These are phyloP conservation scores for Neotoxoptera formosana DNA, from an alignment of 1,140 invertebrate species.

Conservation along the genomic window DNA sequence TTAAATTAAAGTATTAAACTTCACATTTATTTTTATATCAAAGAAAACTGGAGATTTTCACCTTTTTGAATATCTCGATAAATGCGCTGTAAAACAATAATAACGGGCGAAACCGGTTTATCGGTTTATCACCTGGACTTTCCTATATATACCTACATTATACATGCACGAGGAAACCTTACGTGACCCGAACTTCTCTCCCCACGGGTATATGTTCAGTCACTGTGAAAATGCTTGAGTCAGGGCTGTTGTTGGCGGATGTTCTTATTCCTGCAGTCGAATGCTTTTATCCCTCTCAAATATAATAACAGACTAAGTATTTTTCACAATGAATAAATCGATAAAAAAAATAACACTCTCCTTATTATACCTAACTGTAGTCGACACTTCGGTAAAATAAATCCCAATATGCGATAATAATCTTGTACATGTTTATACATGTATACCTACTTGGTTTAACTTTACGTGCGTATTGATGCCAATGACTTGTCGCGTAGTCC, in stretches of 20 bases:
- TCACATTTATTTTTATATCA: not conserved
- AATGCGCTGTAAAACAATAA: not conserved
- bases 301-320: not conserved
- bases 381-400: not conserved
- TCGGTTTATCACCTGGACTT: slow-evolving; percentile 28
- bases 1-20: not conserved
- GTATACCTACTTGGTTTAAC: not conserved
- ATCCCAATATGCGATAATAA: not conserved
- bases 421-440: not conserved
- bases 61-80: not conserved
- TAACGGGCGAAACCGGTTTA: slow-evolving; percentile 35
- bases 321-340: not conserved
- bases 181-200: not conserved
- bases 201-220: not conserved
- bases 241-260: not conserved
- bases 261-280: slow-evolving; percentile 2
- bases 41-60: slow-evolving; percentile 20
- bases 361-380: not conserved
- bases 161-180: slow-evolving; percentile 24
- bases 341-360: not conserved
- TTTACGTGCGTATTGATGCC: not conserved
- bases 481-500: not conserved
- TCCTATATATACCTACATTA: not conserved
- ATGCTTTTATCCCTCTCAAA: not conserved
- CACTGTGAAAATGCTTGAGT: slow-evolving; percentile 20